phyloP scores from a whole-genome alignment of 2,888 invertebrate species.

The Cryptocephalus moraei region DNA sequence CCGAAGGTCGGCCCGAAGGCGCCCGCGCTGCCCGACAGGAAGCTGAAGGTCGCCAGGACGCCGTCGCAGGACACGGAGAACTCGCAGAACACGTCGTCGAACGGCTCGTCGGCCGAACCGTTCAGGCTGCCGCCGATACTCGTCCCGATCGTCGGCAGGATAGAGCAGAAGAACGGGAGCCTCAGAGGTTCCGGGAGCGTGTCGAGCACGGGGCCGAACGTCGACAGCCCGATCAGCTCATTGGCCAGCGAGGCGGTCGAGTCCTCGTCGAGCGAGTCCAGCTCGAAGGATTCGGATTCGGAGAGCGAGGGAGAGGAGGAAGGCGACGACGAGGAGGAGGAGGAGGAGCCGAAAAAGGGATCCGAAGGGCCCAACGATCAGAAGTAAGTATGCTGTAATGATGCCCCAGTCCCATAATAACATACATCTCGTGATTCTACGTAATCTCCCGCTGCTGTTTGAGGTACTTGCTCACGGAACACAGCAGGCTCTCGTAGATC shows the following conservation, averaged over 20 bases:
- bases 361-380: neutral
- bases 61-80: slow-evolving; percentile 51
- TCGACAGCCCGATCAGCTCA: slow-evolving; percentile 47
- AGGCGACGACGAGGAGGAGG: neutral
- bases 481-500: no score
- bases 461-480: no score
- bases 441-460: no score
- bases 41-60: slow-evolving; percentile 37
- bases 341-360: no score
- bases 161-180: slow-evolving; percentile 37
- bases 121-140: slow-evolving; percentile 61
- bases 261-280: slow-evolving; percentile 10
- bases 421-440: no score
- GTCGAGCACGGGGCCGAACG: slow-evolving; percentile 60
- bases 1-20: slow-evolving; percentile 18
- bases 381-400: slow-evolving; percentile 9
- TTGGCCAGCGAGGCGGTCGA: slow-evolving; percentile 22
- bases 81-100: slow-evolving; percentile 49
- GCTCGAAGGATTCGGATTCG: slow-evolving; percentile 14
- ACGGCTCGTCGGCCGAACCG: slow-evolving; percentile 41
- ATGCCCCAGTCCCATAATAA: no score
- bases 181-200: slow-evolving; percentile 46
- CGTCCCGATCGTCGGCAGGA: slow-evolving; percentile 55
- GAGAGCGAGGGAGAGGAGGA: slow-evolving; percentile 8
- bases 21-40: slow-evolving; percentile 42